phyloP scores from a whole-genome alignment of 2,113 vertebrate genomes.

The Nematolebias whitei region DNA sequence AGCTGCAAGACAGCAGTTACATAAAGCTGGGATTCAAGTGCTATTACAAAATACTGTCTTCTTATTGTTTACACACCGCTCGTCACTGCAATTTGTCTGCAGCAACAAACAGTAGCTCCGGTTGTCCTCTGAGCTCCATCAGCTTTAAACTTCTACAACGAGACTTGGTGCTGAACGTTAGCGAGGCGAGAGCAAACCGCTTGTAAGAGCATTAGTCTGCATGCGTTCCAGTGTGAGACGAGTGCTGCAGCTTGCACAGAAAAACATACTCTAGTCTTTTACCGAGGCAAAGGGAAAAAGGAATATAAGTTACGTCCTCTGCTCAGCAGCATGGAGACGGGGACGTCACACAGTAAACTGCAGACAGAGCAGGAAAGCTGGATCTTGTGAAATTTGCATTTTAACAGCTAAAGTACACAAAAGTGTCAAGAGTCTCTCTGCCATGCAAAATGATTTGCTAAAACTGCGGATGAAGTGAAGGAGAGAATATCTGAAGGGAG shows the following conservation, averaged over 20 bases:
- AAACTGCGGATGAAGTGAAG: constrained; percentile 41
- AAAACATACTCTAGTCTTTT: constrained; percentile 48
- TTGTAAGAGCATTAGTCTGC: constrained; percentile 24
- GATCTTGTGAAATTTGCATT: constrained; percentile 75
- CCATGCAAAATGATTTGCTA: constrained; percentile 46
- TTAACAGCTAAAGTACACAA: constrained; percentile 72
- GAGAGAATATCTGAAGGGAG: constrained; percentile 30
- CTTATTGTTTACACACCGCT: constrained; percentile 6
- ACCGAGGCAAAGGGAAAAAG: constrained; percentile 49
- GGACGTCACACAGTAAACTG: constrained; percentile 68
- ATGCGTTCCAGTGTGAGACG: constrained; percentile 20
- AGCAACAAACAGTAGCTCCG: constrained; percentile 21
- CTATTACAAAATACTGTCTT: constrained; percentile 9
- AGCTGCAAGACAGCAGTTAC: constrained; percentile 13
- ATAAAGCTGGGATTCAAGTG: constrained; percentile 24
- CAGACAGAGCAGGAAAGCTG: constrained; percentile 65
- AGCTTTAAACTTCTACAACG: constrained; percentile 40
- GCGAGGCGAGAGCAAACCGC: constrained; percentile 19
- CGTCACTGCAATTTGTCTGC: constrained; percentile 29
- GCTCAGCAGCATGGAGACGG: constrained; percentile 55
- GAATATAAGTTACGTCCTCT: constrained; percentile 54
- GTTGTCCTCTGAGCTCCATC: constrained; percentile 36
- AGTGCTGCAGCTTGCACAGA: constrained; percentile 43
- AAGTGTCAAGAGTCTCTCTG: constrained; percentile 66
- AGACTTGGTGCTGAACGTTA: constrained; percentile 41